Conservation (phyloP, 2,113 vertebrate species). For the Nipponia nippon region DNA sequence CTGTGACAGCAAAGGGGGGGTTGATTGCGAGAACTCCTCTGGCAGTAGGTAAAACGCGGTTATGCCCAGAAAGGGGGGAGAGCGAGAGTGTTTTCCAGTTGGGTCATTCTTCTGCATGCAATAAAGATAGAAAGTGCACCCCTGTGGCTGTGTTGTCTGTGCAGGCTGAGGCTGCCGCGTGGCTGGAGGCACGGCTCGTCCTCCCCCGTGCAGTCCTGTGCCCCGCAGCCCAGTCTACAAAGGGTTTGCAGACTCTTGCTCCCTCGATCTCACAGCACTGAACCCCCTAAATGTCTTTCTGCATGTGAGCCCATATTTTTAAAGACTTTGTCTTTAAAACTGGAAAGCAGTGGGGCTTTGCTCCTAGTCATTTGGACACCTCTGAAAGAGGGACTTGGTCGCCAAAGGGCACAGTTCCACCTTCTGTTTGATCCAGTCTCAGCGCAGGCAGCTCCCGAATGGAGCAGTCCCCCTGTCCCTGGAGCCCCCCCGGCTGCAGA, state of each 20-base stretch:
- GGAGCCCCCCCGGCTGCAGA: not conserved
- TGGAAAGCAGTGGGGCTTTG: not conserved
- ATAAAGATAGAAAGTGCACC: constrained; percentile 52
- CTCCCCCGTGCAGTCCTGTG: not conserved
- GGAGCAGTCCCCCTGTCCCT: too few species aligned
- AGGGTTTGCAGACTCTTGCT: not conserved
- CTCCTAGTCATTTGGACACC: not conserved
- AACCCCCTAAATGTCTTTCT: not conserved
- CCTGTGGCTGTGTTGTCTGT: constrained; percentile 21
- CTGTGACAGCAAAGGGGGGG: not conserved
- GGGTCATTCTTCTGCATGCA: constrained; percentile 61
- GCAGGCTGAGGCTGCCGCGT: not conserved
- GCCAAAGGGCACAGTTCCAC: not conserved
- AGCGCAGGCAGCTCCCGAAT: too few species aligned
- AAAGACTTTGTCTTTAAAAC: not conserved
- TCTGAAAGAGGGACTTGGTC: not conserved
- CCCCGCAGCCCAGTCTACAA: not conserved
- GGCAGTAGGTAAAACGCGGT: not conserved
- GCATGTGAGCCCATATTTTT: not conserved
- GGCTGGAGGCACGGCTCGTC: not conserved
- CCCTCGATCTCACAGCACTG: not conserved
- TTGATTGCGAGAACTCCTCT: not conserved
- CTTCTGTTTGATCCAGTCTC: not conserved
- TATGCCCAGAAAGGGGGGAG: not conserved
- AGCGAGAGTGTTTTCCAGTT: not conserved